A percentile compares a stretch with the other conserved stretches of the same genome.
These are phyloP conservation scores for Ceratoteleas bidentatus DNA, from an alignment of 1,140 invertebrate species.

Conservation along the genomic window DNA sequence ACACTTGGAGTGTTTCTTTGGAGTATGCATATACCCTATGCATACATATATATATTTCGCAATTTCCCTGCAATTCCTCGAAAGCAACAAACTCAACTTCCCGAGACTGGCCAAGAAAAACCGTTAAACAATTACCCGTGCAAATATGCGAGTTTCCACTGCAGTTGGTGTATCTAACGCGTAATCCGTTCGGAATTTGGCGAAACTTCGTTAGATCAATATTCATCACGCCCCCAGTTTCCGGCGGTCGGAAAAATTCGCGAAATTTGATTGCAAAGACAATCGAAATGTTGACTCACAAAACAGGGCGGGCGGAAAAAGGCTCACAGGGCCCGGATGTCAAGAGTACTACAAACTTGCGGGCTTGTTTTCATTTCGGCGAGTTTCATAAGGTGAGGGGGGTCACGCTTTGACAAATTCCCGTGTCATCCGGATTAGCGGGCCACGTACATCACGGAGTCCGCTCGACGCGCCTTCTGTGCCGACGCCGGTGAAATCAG, in stretches of 20 bases:
- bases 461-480: slow-evolving; percentile 41
- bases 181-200: slow-evolving; percentile 20
- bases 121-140: neutral
- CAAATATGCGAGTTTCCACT: slow-evolving; percentile 10
- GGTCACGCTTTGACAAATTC: slow-evolving; percentile 70
- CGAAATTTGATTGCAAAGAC: slow-evolving; percentile 33
- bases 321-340: slow-evolving; percentile 6
- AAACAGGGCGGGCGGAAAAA: slow-evolving; percentile 30
- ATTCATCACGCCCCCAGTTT: slow-evolving; percentile 1
- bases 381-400: slow-evolving; percentile 18
- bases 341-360: slow-evolving; percentile 34
- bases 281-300: slow-evolving; percentile 32
- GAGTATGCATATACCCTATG: too few relatives aligned
- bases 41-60: neutral
- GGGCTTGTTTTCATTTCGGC: slow-evolving; percentile 65
- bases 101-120: neutral
- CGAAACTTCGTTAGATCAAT: slow-evolving; percentile 35
- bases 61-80: neutral
- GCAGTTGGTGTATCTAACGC: slow-evolving; percentile 12
- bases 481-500: slow-evolving; percentile 24
- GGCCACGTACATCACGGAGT: slow-evolving; percentile 59
- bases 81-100: neutral
- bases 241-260: slow-evolving; percentile 4
- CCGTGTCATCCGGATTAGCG: slow-evolving; percentile 69
- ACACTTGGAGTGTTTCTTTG: neutral